A percentile compares a stretch with the other conserved stretches of the same genome.
phyloP scores from a whole-genome alignment of 2,113 vertebrate species.

The Anhinga anhinga region DNA sequence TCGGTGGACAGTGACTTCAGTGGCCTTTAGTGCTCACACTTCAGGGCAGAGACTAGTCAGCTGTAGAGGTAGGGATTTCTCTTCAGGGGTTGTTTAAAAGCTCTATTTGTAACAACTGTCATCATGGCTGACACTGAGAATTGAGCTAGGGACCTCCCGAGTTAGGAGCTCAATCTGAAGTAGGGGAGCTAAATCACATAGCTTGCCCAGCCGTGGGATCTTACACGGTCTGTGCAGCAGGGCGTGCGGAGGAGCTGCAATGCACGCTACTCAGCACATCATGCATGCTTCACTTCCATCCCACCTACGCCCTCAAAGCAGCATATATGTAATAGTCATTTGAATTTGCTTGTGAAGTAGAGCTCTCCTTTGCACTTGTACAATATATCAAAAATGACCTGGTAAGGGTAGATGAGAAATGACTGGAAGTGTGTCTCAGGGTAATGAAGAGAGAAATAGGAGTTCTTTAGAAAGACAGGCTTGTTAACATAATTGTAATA shows the following conservation, averaged over 20 bases:
- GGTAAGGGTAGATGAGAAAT: neutral
- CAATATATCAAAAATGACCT: neutral
- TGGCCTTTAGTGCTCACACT: neutral
- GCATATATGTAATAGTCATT: neutral
- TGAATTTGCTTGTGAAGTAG: neutral
- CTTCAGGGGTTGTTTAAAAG: neutral
- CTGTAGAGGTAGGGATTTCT: neutral
- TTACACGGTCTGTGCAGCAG: neutral
- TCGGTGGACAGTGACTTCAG: neutral
- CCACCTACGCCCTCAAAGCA: neutral
- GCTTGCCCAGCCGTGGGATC: neutral
- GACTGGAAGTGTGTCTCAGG: neutral
- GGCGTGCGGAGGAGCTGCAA: neutral
- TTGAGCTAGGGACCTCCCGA: neutral
- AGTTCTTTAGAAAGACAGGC: neutral
- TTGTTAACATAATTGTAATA: neutral
- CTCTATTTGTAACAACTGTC: neutral
- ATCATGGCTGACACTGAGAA: neutral
- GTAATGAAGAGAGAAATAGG: neutral
- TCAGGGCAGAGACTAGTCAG: neutral
- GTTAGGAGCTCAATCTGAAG: neutral
- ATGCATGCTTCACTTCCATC: neutral
- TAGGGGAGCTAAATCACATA: neutral
- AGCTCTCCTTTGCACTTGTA: neutral
- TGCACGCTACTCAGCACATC: neutral